Percentiles rank a stretch among this genome's conserved stretches.
Evolutionary conservation across 37 sponge, comb jelly and placozoan species (phyloP).

Genomic region (Halisarca cf. caerulea): DNA sequence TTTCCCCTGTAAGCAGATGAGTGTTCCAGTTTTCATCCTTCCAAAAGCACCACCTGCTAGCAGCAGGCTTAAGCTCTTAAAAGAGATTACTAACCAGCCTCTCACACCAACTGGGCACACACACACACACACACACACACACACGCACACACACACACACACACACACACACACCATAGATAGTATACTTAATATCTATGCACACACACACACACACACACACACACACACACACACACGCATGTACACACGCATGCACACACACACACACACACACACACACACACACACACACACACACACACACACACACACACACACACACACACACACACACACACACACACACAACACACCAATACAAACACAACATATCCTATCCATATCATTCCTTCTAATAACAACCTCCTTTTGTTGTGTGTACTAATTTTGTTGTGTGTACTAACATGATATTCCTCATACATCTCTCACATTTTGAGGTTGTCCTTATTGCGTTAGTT

Average conservation of each 20-base stretch:
- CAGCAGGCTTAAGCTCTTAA: too few relatives aligned
- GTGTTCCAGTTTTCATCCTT: too few relatives aligned
- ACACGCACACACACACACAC: neutral
- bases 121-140: neutral
- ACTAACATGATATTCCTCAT: too few relatives aligned
- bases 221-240: neutral
- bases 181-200: too few relatives aligned
- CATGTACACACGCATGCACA: neutral
- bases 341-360: neutral
- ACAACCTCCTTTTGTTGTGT: too few relatives aligned
- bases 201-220: conserved; percentile 17
- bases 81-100: too few relatives aligned
- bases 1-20: too few relatives aligned
- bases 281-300: neutral
- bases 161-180: neutral
- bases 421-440: too few relatives aligned
- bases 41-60: too few relatives aligned
- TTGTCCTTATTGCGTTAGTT: neutral
- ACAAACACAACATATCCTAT: too few relatives aligned
- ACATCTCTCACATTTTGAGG: too few relatives aligned
- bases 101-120: conserved; percentile 20
- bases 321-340: neutral
- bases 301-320: neutral
- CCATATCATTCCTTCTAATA: too few relatives aligned
- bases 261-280: neutral